These are phyloP conservation scores for Gortyna flavago DNA, from an alignment of 2,888 invertebrate genomes.

Conservation along the genomic window DNA sequence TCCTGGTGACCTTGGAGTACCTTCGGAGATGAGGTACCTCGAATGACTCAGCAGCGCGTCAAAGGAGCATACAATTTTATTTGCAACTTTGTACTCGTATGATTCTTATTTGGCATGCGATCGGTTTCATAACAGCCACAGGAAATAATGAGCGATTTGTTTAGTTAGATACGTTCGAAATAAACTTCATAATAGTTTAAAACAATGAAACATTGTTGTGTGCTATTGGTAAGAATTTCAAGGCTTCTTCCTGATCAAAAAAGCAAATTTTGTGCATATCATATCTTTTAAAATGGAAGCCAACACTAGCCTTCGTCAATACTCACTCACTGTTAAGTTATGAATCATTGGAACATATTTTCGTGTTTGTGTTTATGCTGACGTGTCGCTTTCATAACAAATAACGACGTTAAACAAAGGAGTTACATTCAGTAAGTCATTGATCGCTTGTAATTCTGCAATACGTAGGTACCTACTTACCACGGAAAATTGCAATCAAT, in stretches of 20 bases:
- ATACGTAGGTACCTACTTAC: no score
- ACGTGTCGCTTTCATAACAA: not conserved
- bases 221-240: slow-evolving; percentile 24
- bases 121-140: slow-evolving; percentile 62
- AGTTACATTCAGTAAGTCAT: not conserved
- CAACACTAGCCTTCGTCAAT: not conserved
- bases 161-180: slow-evolving; percentile 56
- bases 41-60: slow-evolving; percentile 55
- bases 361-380: not conserved
- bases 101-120: slow-evolving; percentile 52
- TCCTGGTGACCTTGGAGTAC: slow-evolving; percentile 71
- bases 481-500: not conserved
- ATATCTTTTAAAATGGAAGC: slow-evolving; percentile 1
- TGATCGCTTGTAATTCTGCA: not conserved
- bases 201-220: slow-evolving; percentile 61
- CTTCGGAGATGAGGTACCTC: slow-evolving; percentile 45
- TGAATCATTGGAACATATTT: not conserved
- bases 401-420: not conserved
- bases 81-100: slow-evolving; percentile 68
- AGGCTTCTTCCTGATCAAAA: slow-evolving; percentile 30
- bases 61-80: slow-evolving; percentile 57
- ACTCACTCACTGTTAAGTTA: not conserved
- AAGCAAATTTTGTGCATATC: slow-evolving; percentile 26
- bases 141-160: slow-evolving; percentile 64
- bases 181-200: slow-evolving; percentile 64